Conservation (phyloP, 92 coral and sea anemone species). For the Porites lobata region DNA sequence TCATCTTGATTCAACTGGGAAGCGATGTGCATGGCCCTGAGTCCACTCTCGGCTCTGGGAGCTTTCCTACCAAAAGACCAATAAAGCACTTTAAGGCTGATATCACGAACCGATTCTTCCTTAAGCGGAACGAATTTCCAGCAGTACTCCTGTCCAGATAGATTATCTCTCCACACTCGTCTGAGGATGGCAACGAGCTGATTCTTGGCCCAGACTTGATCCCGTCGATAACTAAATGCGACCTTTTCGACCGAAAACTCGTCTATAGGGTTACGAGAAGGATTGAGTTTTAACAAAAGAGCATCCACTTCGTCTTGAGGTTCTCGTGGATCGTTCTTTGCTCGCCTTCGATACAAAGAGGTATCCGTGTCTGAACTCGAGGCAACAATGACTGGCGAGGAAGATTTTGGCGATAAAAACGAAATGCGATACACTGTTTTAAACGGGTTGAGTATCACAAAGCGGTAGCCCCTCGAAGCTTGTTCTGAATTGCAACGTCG, state of each 20-base stretch:
- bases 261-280: background rate
- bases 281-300: background rate
- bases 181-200: background rate
- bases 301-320: conserved; percentile 7
- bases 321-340: background rate
- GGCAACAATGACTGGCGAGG: background rate
- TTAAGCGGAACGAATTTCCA: background rate
- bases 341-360: background rate
- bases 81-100: background rate
- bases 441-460: background rate
- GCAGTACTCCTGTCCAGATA: background rate
- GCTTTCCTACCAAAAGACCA: background rate
- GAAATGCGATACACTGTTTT: background rate
- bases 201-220: background rate
- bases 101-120: background rate
- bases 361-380: background rate
- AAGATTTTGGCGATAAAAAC: too few species aligned
- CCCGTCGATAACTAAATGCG: background rate
- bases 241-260: background rate
- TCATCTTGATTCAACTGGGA: background rate
- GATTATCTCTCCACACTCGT: background rate
- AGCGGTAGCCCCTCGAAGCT: background rate
- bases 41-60: background rate
- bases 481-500: background rate
- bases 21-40: background rate